phyloP scores from a whole-genome alignment of 1,140 invertebrate genomes.

The Drosophila trapezifrons region DNA sequence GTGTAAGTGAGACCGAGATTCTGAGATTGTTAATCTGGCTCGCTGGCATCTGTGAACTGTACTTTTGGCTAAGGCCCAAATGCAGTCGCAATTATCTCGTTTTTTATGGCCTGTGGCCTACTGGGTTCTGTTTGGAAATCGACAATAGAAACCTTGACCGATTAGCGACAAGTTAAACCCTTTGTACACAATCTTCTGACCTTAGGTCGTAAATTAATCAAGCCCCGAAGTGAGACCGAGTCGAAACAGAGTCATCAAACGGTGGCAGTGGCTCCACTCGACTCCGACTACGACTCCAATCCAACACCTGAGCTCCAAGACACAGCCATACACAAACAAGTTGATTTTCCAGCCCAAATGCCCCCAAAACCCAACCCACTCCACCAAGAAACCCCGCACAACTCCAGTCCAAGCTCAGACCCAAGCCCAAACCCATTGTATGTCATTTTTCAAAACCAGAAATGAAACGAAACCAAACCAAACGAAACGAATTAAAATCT shows the following conservation, averaged over 20 bases:
- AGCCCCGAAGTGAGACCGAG: slow-evolving; percentile 53
- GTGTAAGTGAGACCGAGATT: not conserved
- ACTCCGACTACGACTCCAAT: slow-evolving; percentile 19
- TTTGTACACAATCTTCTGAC: slow-evolving; percentile 62
- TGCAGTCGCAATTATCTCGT: slow-evolving; percentile 15
- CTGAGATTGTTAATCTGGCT: slow-evolving; percentile 34
- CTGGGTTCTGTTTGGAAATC: slow-evolving; percentile 14
- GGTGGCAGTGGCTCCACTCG: slow-evolving; percentile 41
- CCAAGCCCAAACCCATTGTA: slow-evolving; percentile 70
- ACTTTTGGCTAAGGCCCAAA: slow-evolving; percentile 38
- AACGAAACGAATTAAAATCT: slow-evolving; percentile 45
- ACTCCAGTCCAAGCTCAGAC: slow-evolving; percentile 22
- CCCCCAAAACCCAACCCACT: slow-evolving; percentile 49
- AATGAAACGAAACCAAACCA: slow-evolving; percentile 54
- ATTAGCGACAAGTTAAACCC: slow-evolving; percentile 68
- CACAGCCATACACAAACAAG: slow-evolving; percentile 67
- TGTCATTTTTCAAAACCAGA: slow-evolving; percentile 73
- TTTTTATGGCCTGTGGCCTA: slow-evolving; percentile 39
- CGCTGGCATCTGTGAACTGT: slow-evolving; percentile 60
- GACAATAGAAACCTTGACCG: slow-evolving; percentile 62
- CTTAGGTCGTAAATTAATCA: slow-evolving; percentile 80
- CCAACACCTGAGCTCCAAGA: slow-evolving; percentile 67
- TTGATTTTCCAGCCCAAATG: slow-evolving; percentile 75
- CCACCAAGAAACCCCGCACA: slow-evolving; percentile 21
- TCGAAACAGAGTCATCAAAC: slow-evolving; percentile 77